Conservation (phyloP, 30 jellyfish, hydroid and myxozoan species). For the Pseudorhiza aurosa region DNA sequence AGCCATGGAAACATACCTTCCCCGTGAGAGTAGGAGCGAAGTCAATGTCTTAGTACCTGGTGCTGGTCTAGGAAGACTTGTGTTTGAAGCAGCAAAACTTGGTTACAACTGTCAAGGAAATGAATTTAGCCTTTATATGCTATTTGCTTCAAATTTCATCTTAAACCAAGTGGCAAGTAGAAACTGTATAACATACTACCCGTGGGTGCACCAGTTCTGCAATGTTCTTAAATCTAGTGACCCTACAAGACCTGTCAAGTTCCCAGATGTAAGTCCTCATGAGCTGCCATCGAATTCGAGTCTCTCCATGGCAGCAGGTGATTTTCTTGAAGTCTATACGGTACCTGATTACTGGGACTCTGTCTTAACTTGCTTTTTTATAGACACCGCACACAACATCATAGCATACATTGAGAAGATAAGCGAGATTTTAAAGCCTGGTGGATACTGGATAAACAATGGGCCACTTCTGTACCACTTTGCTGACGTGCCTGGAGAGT, state of each 20-base stretch:
- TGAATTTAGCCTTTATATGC: constrained; percentile 94
- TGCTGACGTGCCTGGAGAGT: constrained; percentile 86
- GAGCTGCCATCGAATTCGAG: constrained; percentile 54
- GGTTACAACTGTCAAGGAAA: constrained; percentile 95
- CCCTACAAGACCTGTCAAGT: constrained; percentile 70
- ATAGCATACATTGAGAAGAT: constrained; percentile 89
- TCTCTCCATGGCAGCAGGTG: constrained; percentile 98
- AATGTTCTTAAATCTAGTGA: constrained; percentile 66
- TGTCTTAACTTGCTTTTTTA: constrained; percentile 87
- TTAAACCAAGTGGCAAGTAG: constrained; percentile 40
- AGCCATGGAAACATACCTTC: constrained; percentile 70
- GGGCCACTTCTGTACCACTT: constrained; percentile 98
- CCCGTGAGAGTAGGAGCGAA: constrained; percentile 38
- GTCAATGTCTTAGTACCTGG: constrained; percentile 94
- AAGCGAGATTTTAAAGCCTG: constrained; percentile 79
- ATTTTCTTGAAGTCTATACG: constrained; percentile 88
- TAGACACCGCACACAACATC: constrained; percentile 98
- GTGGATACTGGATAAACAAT: constrained; percentile 96
- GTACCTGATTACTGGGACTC: constrained; percentile 70
- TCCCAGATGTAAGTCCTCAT: constrained; percentile 93
- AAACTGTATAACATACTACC: constrained; percentile 69
- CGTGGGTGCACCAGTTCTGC: constrained; percentile 97
- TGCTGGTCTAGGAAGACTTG: constrained; percentile 97
- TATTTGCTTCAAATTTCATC: constrained; percentile 94
- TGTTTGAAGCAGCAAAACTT: constrained; percentile 84